Evolutionary conservation across 2,797 vertebrate genomes (phyloP), one percentile per base, ranked within the genome.

Genomic region (Enteromius anoplus): DNA sequence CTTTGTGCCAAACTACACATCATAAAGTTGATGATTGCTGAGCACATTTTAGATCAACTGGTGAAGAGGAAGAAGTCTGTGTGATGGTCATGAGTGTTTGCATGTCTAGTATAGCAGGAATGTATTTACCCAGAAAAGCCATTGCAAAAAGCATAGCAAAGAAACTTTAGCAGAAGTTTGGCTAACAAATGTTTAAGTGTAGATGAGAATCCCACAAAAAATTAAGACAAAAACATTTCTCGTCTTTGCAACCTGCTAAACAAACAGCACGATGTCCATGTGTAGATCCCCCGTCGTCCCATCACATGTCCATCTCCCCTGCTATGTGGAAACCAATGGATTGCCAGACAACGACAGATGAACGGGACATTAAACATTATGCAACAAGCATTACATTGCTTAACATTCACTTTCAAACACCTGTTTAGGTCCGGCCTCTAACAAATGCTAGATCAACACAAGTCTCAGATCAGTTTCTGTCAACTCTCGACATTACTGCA

Each of bases 351-450:
- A 62, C 15, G 26, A 64, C 79, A 84, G 42, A 86, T 82, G 17
- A 68, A 17, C 4, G 17, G 42, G 45, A 69, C 62, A 47, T 72
- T 82, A 64, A 37, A 53, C 40, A 69, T 88, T 85, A 81, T 40
- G 32, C 79, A 83, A 86, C 37, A 29, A 70, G 73, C 81, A 71
- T 78, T 86, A 75, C 37, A 71, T 83, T 83, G 37, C 49, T 58
- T 19, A 60, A 29, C 37, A 69, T n/a, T 83, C 64, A 76, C 47
- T 82, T 82, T 69, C 34, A 69, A 76, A 51, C 65, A 47, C 26
- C 40, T 70, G 51, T 60, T 76, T 76, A 12, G 23, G 64, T 55
- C 47, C 26, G 10, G 62, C 17, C 72, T 76, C 62, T 40, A 17
- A 47, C 23, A 82, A 82, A 75, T 34, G 49, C 23, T 78, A 19